Evolutionary conservation across 1,140 invertebrate species (phyloP).

Genomic region (Drosophila tristis): DNA sequence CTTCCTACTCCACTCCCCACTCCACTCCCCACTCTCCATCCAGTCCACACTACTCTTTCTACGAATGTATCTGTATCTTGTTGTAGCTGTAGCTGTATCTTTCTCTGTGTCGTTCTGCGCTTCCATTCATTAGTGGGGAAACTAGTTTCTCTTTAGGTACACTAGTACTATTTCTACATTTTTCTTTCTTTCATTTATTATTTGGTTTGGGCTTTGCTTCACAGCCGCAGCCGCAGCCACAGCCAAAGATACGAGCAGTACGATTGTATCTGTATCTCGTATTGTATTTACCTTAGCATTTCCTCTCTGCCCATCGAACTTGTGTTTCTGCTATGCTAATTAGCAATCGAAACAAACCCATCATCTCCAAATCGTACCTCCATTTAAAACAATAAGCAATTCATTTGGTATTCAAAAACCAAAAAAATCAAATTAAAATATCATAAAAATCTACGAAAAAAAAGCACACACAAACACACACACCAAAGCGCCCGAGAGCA

Average conservation of each 20-base stretch:
- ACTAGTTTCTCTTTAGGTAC: slow-evolving; percentile 68
- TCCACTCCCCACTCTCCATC: neutral
- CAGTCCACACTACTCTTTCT: neutral
- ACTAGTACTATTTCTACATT: slow-evolving; percentile 21
- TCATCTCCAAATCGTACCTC: slow-evolving; percentile 27
- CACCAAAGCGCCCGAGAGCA: neutral
- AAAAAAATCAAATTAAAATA: slow-evolving; percentile 61
- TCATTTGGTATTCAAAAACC: slow-evolving; percentile 70
- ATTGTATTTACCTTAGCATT: slow-evolving; percentile 52
- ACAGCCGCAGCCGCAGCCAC: neutral
- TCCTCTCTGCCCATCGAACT: slow-evolving; percentile 38
- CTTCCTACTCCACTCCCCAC: slow-evolving; percentile 21
- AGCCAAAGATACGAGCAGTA: neutral
- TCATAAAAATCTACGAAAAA: slow-evolving; percentile 55
- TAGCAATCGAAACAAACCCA: slow-evolving; percentile 66
- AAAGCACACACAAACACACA: neutral
- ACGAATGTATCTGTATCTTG: slow-evolving; percentile 7
- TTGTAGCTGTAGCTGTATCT: slow-evolving; percentile 16
- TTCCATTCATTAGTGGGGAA: slow-evolving; percentile 70
- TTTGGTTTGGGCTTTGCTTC: slow-evolving; percentile 10
- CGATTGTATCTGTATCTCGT: slow-evolving; percentile 10
- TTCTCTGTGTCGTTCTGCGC: slow-evolving; percentile 9
- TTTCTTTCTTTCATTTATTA: slow-evolving; percentile 23
- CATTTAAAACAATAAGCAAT: slow-evolving; percentile 81
- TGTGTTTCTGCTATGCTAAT: slow-evolving; percentile 70